Conservation (phyloP, 2,888 invertebrate genomes). For the Plebejus argus region DNA sequence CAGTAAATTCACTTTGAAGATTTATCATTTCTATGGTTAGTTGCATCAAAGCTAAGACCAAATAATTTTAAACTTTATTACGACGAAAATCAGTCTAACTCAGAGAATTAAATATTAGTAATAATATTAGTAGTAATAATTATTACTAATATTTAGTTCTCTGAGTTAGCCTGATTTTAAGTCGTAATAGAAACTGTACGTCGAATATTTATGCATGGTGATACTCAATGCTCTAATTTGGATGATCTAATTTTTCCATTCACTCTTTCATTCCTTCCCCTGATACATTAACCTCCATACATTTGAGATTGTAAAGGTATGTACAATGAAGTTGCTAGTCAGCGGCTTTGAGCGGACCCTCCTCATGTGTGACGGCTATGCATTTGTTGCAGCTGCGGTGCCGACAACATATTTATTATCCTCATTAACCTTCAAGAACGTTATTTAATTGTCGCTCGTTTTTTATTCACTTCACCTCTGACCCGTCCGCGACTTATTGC, state of each 20-base stretch:
- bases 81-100: too few relatives aligned
- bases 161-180: background rate
- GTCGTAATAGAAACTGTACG: background rate
- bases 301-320: constrained; percentile 38
- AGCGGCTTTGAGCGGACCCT: constrained; percentile 60
- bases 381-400: constrained; percentile 78
- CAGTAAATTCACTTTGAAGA: background rate
- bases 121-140: too few relatives aligned
- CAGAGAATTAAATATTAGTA: too few relatives aligned
- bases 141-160: background rate
- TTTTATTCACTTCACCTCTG: constrained; percentile 80
- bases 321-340: constrained; percentile 71
- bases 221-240: background rate
- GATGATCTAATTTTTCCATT: background rate
- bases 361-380: constrained; percentile 73
- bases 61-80: too few relatives aligned
- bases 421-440: constrained; percentile 81
- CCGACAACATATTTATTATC: constrained; percentile 81
- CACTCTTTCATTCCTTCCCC: background rate
- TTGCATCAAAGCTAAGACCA: background rate
- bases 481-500: constrained; percentile 78
- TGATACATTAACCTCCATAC: constrained; percentile 38
- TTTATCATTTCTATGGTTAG: background rate
- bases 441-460: constrained; percentile 81
- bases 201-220: background rate